Evolutionary conservation across 2,113 vertebrate species (phyloP).

Genomic region (Brienomyrus brachyistius): DNA sequence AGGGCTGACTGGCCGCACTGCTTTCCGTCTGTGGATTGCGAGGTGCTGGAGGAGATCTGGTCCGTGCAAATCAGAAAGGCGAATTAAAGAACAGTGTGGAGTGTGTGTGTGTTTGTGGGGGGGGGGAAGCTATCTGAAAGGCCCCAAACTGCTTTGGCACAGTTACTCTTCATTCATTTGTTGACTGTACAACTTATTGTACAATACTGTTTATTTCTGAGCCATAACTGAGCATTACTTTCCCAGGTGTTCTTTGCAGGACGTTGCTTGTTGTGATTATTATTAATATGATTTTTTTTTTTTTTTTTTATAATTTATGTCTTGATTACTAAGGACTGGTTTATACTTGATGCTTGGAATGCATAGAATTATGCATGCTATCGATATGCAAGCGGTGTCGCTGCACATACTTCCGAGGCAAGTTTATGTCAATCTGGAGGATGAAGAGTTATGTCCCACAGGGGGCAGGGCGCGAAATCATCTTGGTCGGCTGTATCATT

Average conservation of each 20-base stretch:
- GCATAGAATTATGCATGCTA: not conserved
- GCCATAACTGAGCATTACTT: not conserved
- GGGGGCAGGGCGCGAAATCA: not conserved
- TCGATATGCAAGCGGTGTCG: not conserved
- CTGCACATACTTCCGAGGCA: not conserved
- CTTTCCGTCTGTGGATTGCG: slow-evolving; percentile 63
- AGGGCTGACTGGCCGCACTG: slow-evolving; percentile 74
- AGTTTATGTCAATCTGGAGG: not conserved
- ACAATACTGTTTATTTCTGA: not conserved
- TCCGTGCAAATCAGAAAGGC: slow-evolving; percentile 15
- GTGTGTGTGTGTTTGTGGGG: not conserved
- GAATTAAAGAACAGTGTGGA: not conserved
- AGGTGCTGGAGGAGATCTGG: slow-evolving; percentile 66
- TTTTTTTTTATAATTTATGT: too few species aligned
- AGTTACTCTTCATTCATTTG: not conserved
- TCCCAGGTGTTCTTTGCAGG: not conserved
- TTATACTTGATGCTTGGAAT: not conserved
- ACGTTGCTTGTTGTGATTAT: not conserved
- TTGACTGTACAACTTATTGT: not conserved
- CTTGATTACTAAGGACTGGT: not conserved
- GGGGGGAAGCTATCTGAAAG: not conserved
- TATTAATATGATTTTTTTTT: not conserved
- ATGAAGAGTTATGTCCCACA: not conserved
- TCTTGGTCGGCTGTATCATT: not conserved
- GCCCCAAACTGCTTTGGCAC: not conserved